Percentiles rank a stretch among this genome's conserved stretches.
These are phyloP conservation scores for Drosophila ustulata DNA, from an alignment of 2,888 invertebrate species.

Conservation along the genomic window DNA sequence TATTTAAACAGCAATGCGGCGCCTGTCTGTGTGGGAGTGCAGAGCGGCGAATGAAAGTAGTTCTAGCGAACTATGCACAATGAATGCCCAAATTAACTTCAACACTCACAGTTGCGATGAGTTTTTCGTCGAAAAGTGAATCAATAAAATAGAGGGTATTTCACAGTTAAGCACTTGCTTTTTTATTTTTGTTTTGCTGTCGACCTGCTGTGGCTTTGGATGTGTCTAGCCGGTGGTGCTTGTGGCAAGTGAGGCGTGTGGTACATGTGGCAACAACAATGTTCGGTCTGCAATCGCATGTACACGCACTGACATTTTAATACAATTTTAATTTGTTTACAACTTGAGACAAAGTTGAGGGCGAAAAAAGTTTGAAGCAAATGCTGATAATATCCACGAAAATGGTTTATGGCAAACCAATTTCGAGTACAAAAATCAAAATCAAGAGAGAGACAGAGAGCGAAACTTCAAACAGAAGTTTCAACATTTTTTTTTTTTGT, in stretches of 20 bases:
- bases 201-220: slow-evolving; percentile 13
- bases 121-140: background rate
- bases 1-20: slow-evolving; percentile 1
- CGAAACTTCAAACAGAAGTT: slow-evolving; percentile 69
- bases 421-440: slow-evolving; percentile 78
- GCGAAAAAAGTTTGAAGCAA: slow-evolving; percentile 43
- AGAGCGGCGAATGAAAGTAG: background rate
- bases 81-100: background rate
- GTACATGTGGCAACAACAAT: slow-evolving; percentile 22
- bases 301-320: slow-evolving; percentile 56
- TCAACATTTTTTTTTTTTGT: slow-evolving; percentile 48
- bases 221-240: slow-evolving; percentile 43
- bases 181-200: background rate
- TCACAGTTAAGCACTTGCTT: slow-evolving; percentile 1
- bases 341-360: slow-evolving; percentile 64
- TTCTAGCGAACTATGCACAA: background rate
- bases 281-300: slow-evolving; percentile 19
- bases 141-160: slow-evolving; percentile 9
- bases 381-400: slow-evolving; percentile 51
- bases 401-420: slow-evolving; percentile 76
- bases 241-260: slow-evolving; percentile 21
- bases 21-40: background rate
- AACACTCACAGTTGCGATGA: background rate
- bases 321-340: slow-evolving; percentile 78
- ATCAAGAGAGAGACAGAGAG: slow-evolving; percentile 30